Base-by-base conservation (phyloP, 92 coral and sea anemone species). In the Galaxea fascicularis region DNA sequence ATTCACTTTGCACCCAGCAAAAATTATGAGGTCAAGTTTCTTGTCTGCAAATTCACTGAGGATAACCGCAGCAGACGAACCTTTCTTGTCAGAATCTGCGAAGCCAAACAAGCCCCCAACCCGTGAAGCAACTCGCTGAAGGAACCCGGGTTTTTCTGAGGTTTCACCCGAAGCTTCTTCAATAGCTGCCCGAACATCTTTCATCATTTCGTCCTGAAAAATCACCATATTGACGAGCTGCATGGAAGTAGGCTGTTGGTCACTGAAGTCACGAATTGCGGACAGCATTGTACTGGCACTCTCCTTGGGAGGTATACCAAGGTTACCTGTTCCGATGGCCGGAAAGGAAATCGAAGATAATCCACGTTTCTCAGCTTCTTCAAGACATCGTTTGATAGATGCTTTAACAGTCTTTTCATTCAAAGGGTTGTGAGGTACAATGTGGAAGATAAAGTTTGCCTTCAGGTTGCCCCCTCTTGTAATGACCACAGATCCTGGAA, bases 311-410 rank as follows among this genome's bases (percentile, higher is more conserved):
- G 66, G 15, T 12, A 89, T n/a, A 0, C 89, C 84, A 13, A 93
- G 73, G 41, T 73, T 74, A 7, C 97, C 97, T 1, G 97, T 91
- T 73, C 97, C 97, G 45, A 93, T 93, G 21, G 93, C 93, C 12
- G 97, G 94, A 35, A 93, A 84, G 9, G 97, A 83, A 66, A 91
- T 87, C 3, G 87, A 87, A 11, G 69, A 56, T 10, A 83, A 27
- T 10, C 76, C 58, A 15, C 22, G 63, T 46, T 66, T 63, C 21
- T 83, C 78, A 4, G 87, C 91, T 27, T 87, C 84, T 9, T 73
- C 47, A 20, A 91, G 78, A 27, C 91, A 91, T 52, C 74, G 58
- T 76, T 76, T n/a, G 1, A 91, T 21, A 7, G 35, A 65, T 0
- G 22, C 65, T 79, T 52, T 62, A 56, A 87, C 41, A 30, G 58